Base-by-base conservation (phyloP, 2,113 vertebrate genomes). In the Erinaceus europaeus region DNA sequence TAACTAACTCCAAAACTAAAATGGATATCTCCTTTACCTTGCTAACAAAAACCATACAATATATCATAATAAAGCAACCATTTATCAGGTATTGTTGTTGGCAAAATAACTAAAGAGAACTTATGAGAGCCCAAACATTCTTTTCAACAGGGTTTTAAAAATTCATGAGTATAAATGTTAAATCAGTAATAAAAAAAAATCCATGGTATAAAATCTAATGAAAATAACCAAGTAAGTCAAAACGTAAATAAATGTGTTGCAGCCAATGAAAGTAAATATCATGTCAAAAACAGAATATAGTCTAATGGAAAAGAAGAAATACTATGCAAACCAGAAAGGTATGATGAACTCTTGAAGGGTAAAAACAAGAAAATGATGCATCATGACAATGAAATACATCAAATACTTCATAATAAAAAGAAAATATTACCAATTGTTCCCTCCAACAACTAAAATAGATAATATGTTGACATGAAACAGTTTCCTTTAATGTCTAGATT, bases 151-250 rank as follows among this genome's bases (percentile, higher is more conserved):
- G 25, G 57, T 76, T 89, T 40, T 55, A 5, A 50, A 84, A 85
- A 79, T 55, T 11, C 0, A 12, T 81, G 57, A 72, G 32, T 50
- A 53, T 21, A 75, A 91, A n/a, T n/a, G n/a, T n/a, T n/a, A n/a
- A n/a, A n/a, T n/a, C n/a, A n/a, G n/a, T n/a, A n/a, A n/a, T n/a
- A n/a, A n/a, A n/a, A n/a, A n/a, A n/a, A n/a, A n/a, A n/a, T n/a
- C n/a, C n/a, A n/a, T n/a, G n/a, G n/a, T n/a, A n/a, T n/a, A n/a
- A 86, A 72, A 62, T 13, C 20, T 75, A 84, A 62, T 73, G 48
- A 84, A 67, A 82, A 7, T 61, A 72, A 86, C 57, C 55, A 92
- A 89, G 76, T 67, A 14, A 80, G n/a, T 94, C 68, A 81, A 88
- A 86, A 84, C n/a, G n/a, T n/a, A 69, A 91, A 25, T 69, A 92